Evolutionary conservation across 2,113 vertebrate species (phyloP), one percentile per base, ranked within the genome.

Genomic region (Rhea pennata): DNA sequence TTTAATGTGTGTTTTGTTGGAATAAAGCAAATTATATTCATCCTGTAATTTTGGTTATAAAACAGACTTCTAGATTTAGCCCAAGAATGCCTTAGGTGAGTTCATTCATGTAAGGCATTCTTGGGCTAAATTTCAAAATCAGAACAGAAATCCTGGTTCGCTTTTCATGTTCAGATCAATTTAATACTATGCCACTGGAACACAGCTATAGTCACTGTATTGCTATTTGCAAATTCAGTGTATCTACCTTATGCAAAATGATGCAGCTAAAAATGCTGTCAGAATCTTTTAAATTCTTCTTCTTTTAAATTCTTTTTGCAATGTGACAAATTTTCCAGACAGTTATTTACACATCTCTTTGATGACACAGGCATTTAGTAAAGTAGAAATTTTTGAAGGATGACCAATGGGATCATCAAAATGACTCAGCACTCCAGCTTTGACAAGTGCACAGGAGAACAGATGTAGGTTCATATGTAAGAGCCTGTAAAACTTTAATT

Each of bases 381-480:
- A 80, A 93, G 54, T 24, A 65, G 58, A 72, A n/a, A 11, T 9
- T 77, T 92, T 42, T 48, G 58, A 67, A 2, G 1, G 59, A 61
- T 42, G 62, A 36, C 19, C 0, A 0, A 5, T 2, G 1, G 51
- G 21, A 40, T 46, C 1, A 0, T n/a, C 50, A 53, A 42, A 88
- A 56, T 90, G 84, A 91, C 44, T 96, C 90, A 71, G 93, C 80
- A 67, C 48, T 78, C 15, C 71, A 70, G 70, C 53, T 46, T 58
- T 73, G 53, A 27, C n/a, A 33, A 58, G 31, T 40, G 36, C 3
- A 42, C 24, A 21, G 23, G 3, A 0, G 1, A 36, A 61, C 50
- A 50, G 44, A 54, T 16, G 5, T 8, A n/a, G 9, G 19, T 2
- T 75, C 7, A 21, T 27, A 0, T 16, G 24, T 19, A 33, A 40